phyloP scores from a whole-genome alignment of 2,888 invertebrate genomes.

The Campopleginae sp. region DNA sequence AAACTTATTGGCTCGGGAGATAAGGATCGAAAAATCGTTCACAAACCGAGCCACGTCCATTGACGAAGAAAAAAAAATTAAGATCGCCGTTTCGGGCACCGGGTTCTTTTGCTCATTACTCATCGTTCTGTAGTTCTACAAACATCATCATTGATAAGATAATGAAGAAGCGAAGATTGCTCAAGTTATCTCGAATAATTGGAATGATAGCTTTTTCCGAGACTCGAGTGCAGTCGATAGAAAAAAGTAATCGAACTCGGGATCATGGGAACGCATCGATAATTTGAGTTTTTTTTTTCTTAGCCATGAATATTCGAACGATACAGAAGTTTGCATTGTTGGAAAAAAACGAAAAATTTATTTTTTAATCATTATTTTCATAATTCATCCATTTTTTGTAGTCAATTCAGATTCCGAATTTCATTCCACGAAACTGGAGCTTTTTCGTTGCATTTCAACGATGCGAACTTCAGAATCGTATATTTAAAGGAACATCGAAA shows the following conservation, averaged over 20 bases:
- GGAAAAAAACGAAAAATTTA: too few relatives aligned
- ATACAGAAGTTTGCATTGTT: too few relatives aligned
- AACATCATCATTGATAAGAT: slow-evolving; percentile 6
- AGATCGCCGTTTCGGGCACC: neutral
- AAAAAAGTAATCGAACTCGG: neutral
- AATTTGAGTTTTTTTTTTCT: neutral
- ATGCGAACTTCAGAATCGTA: too few relatives aligned
- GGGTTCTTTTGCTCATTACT: neutral
- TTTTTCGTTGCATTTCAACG: too few relatives aligned
- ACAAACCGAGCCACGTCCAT: neutral
- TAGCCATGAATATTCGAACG: too few relatives aligned
- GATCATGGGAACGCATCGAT: neutral
- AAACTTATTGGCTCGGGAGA: neutral
- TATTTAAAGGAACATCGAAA: too few relatives aligned
- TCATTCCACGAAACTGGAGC: too few relatives aligned
- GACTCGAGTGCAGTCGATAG: neutral
- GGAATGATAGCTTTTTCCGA: neutral
- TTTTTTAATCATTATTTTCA: too few relatives aligned
- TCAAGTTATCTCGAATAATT: neutral
- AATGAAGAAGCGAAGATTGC: neutral
- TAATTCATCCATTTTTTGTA: too few relatives aligned
- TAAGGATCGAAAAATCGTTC: neutral
- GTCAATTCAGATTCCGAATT: too few relatives aligned
- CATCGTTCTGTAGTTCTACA: neutral
- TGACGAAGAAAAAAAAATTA: neutral